These are phyloP conservation scores for Cyprichromis sp. DNA, from an alignment of 2,113 vertebrate species.

Conservation along the genomic window DNA sequence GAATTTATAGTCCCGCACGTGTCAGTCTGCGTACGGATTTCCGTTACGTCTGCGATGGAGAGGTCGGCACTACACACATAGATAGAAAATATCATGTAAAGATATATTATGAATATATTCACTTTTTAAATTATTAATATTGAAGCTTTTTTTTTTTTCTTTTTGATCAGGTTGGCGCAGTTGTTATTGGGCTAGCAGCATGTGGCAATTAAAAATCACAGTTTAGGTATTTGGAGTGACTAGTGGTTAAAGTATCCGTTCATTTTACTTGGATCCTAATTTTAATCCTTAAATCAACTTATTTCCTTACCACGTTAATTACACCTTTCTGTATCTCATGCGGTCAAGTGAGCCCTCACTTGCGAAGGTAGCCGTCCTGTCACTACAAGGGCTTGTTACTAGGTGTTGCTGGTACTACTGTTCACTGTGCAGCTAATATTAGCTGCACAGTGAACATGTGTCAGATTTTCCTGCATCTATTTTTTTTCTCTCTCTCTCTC, in stretches of 20 bases:
- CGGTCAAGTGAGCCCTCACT: background rate
- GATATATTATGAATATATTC: background rate
- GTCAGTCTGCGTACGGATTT: background rate
- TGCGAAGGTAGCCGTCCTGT: background rate
- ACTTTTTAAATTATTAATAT: background rate
- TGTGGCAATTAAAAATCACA: background rate
- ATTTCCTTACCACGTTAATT: background rate
- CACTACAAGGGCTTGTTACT: background rate
- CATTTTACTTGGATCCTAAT: background rate
- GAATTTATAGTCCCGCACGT: background rate
- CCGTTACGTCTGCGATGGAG: background rate
- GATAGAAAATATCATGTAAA: background rate
- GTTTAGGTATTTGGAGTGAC: background rate
- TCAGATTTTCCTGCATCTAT: background rate
- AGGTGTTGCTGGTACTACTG: background rate
- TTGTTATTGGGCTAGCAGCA: background rate
- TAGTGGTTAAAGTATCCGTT: background rate
- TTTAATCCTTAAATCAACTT: background rate
- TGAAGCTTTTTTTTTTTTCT: background rate
- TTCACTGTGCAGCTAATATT: background rate
- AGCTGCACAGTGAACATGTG: too few species aligned
- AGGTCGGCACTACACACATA: rapidly evolving
- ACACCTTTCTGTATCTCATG: background rate
- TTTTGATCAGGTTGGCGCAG: background rate
- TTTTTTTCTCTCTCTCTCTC: background rate